phyloP scores from a whole-genome alignment of 2,797 vertebrate genomes.

The Pyrrhura leucotis region DNA sequence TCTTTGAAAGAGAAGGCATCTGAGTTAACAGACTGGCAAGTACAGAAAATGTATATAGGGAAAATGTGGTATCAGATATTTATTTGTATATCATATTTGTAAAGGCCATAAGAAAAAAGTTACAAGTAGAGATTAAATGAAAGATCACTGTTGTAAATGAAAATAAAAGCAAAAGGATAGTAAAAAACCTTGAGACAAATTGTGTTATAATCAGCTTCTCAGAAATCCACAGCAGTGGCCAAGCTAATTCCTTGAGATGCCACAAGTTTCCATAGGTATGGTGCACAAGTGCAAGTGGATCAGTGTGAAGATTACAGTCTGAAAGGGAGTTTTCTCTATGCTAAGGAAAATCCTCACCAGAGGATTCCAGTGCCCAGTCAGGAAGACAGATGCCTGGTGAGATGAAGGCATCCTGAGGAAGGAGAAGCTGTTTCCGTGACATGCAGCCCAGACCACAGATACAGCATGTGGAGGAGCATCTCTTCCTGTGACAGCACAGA shows the following conservation, averaged over 20 bases:
- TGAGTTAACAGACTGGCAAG: not conserved
- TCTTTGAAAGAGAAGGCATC: not conserved
- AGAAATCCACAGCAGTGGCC: not conserved
- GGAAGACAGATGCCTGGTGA: not conserved
- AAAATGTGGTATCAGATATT: not conserved
- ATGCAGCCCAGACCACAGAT: not conserved
- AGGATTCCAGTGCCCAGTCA: not conserved
- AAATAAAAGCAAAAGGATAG: not conserved
- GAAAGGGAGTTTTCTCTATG: not conserved
- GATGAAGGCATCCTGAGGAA: not conserved
- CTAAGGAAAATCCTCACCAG: not conserved
- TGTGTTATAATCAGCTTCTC: not conserved
- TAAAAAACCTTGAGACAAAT: not conserved
- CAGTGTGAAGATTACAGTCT: not conserved
- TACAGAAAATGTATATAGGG: not conserved
- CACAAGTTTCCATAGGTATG: not conserved
- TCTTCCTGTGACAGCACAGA: not conserved
- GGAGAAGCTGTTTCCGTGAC: not conserved
- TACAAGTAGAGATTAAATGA: not conserved
- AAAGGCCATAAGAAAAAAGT: not conserved
- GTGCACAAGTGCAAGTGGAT: not conserved
- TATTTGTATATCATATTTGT: conserved; percentile 6
- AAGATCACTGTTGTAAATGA: not conserved
- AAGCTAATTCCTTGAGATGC: not conserved
- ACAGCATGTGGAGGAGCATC: not conserved